Base-by-base conservation (phyloP, 2,113 vertebrate species). In the Hyaena hyaena region DNA sequence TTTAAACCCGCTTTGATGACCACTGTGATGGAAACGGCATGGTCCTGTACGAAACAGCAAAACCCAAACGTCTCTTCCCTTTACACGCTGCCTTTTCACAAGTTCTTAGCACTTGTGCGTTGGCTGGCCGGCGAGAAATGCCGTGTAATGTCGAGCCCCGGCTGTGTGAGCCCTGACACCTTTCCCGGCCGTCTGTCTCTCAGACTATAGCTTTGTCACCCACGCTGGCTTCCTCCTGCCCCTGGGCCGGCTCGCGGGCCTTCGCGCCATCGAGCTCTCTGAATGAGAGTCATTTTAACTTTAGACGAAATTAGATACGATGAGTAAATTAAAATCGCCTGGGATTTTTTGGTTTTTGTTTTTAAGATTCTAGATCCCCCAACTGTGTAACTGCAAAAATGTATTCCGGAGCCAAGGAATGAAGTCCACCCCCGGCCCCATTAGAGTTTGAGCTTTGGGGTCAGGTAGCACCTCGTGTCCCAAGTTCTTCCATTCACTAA, bases 31-130 rank as follows among this genome's bases (percentile, higher is more conserved):
- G 39, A 88, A 92, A 79, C 39, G 21, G 33, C 61, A 53, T 24
- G 61, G 8, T 69, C 39, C 45, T 53, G 58, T 35, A 90, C 74
- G 66, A 95, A 95, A 87, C 43, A 39, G 43, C 81, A 93, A 77
- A 97, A 92, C n/a, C 19, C 80, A 90, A 94, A 77, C 17, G 35
- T 77, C 53, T 93, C 88, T 58, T 66, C 50, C 19, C 31, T 53
- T 84, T 65, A 76, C 26, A 76, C 65, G 48, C 48, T 85, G 33
- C 65, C 28, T 96, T 87, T 86, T 90, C 88, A 66, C 45, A 65
- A 5, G 61, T 58, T 63, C 45, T 85, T 86, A 35, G 43, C 77
- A 61, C 28, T 79, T 90, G 87, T 73, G 65, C 35, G 6, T 73
- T 76, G 35, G n/a, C 71, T 21, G 50, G 35, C 66, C 71, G 55